phyloP scores from a whole-genome alignment of 2,888 invertebrate species.

The Glaucopsyche alexis region DNA sequence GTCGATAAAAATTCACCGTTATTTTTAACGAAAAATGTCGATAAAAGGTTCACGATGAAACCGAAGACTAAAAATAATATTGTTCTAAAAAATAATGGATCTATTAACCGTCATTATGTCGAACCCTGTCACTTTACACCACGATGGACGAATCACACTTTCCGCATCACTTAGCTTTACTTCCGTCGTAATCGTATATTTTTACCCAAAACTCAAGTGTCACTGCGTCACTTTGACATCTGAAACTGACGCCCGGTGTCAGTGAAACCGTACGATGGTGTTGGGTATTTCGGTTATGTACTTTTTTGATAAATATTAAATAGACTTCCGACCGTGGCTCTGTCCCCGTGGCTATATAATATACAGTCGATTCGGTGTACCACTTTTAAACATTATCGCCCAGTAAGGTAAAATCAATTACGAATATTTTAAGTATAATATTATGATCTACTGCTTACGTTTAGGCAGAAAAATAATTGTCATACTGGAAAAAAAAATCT shows the following conservation, averaged over 20 bases:
- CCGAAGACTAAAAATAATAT: slow-evolving; percentile 10
- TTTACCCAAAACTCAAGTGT: slow-evolving; percentile 66
- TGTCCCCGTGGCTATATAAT: not conserved
- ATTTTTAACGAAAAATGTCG: no score
- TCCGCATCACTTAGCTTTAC: slow-evolving; percentile 71
- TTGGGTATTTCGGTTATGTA: slow-evolving; percentile 34
- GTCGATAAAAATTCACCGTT: slow-evolving; percentile 7
- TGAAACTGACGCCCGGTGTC: slow-evolving; percentile 48
- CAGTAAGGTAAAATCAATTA: no score
- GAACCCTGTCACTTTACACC: slow-evolving; percentile 64
- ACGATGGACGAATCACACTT: slow-evolving; percentile 62
- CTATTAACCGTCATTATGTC: slow-evolving; percentile 51
- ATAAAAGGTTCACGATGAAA: not conserved
- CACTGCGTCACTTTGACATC: slow-evolving; percentile 50
- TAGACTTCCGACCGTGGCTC: not conserved
- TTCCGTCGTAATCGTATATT: slow-evolving; percentile 75
- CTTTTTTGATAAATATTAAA: slow-evolving; percentile 10
- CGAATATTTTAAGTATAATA: no score
- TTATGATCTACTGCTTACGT: no score
- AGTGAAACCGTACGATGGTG: slow-evolving; percentile 51
- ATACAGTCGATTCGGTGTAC: no score
- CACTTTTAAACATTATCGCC: no score
- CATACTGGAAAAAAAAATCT: no score
- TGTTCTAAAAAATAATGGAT: slow-evolving; percentile 25
- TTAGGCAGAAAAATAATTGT: no score